Percentiles rank a stretch among this genome's conserved stretches.
These are phyloP conservation scores for Atta texana DNA, from an alignment of 1,140 invertebrate genomes.

Conservation along the genomic window DNA sequence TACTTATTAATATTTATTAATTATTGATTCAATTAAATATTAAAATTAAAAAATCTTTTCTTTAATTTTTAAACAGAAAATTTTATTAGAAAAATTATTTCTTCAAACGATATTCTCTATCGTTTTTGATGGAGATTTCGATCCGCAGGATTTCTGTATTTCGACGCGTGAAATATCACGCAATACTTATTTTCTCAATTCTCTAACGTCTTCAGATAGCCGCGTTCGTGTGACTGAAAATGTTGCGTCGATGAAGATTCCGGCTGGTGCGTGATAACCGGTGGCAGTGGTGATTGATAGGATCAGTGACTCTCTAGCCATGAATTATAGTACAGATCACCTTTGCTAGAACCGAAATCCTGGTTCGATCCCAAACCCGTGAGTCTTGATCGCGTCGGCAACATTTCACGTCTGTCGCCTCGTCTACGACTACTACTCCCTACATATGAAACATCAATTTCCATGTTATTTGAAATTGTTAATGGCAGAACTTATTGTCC, in stretches of 20 bases:
- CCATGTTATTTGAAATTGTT: neutral
- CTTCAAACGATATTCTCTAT: neutral
- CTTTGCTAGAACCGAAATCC: constrained; percentile 87
- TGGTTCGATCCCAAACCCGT: constrained; percentile 87
- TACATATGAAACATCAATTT: constrained; percentile 58
- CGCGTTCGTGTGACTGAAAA: constrained; percentile 92
- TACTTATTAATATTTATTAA: neutral
- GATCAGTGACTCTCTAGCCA: constrained; percentile 87
- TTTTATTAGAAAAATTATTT: neutral
- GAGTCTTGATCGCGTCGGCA: constrained; percentile 90
- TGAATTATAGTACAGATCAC: constrained; percentile 94
- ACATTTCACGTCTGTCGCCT: constrained; percentile 91
- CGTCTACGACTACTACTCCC: constrained; percentile 84
- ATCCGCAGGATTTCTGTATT: constrained; percentile 52
- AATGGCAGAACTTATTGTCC: neutral
- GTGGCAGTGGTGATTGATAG: constrained; percentile 91
- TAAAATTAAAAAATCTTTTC: neutral
- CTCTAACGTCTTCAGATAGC: constrained; percentile 96
- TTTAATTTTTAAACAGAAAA: neutral
- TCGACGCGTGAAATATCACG: neutral
- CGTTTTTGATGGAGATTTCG: constrained; percentile 49
- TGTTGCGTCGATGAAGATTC: constrained; percentile 91
- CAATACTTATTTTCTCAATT: constrained; percentile 92
- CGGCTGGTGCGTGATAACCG: constrained; percentile 95
- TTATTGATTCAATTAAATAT: neutral